phyloP scores from a whole-genome alignment of 2,113 vertebrate genomes.

The Struthidea cinerea region DNA sequence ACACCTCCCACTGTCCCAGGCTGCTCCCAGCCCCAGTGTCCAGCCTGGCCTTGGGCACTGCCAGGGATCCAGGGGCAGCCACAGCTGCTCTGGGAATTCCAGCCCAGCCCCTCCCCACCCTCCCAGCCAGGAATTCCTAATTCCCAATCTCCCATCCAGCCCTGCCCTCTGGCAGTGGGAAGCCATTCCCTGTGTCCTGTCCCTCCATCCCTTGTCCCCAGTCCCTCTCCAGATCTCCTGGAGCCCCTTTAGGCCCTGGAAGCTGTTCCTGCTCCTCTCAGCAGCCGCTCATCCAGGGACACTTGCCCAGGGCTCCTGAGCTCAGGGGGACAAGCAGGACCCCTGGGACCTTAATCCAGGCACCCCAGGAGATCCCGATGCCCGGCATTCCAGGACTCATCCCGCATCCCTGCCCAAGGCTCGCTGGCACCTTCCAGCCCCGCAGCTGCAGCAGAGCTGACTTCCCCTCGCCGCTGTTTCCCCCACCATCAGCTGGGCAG shows the following conservation, averaged over 20 bases:
- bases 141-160: background rate
- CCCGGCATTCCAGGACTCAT: fast-evolving
- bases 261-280: background rate
- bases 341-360: background rate
- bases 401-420: fast-evolving
- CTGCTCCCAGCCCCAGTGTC: background rate
- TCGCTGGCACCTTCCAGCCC: fast-evolving
- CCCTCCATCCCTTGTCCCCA: background rate
- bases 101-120: background rate
- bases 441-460: background rate
- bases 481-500: background rate
- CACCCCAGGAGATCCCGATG: fast-evolving
- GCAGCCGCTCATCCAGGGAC: fast-evolving
- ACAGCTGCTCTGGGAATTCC: background rate
- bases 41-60: background rate
- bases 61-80: background rate
- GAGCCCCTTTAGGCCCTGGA: background rate
- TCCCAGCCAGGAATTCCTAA: background rate
- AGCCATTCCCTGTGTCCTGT: background rate
- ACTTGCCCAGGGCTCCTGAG: background rate
- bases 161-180: background rate
- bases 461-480: background rate
- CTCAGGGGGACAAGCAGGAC: background rate
- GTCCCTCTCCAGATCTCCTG: background rate
- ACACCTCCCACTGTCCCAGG: background rate